Conservation (phyloP, 2,888 invertebrate species). For the Operophtera brumata region DNA sequence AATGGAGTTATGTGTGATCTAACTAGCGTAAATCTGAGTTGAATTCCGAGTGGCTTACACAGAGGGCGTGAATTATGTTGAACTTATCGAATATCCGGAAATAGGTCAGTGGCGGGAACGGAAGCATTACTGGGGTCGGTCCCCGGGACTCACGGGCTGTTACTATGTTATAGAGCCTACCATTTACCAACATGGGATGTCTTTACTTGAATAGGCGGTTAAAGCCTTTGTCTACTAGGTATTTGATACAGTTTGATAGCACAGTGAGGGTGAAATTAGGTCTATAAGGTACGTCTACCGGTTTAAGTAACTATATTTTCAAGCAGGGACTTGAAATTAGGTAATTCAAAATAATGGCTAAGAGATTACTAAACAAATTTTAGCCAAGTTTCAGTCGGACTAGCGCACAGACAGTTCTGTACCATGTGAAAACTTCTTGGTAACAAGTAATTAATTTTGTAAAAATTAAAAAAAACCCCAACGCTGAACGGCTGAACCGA, state of each 20-base stretch:
- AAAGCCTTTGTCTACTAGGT: neutral
- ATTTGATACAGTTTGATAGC: neutral
- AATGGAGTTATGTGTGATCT: slow-evolving; percentile 3
- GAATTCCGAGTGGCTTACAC: slow-evolving; percentile 1
- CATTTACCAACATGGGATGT: slow-evolving; percentile 3
- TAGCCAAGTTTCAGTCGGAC: too few relatives aligned
- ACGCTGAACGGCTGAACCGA: too few relatives aligned
- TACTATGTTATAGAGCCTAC: neutral
- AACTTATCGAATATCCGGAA: slow-evolving; percentile 15
- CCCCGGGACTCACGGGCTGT: slow-evolving; percentile 1
- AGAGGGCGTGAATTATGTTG: slow-evolving; percentile 4
- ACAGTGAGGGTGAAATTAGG: neutral
- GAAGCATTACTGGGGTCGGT: slow-evolving; percentile 1
- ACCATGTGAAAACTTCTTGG: too few relatives aligned
- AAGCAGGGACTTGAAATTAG: neutral
- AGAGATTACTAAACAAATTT: neutral
- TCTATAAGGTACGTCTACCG: too few relatives aligned
- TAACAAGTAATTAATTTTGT: too few relatives aligned
- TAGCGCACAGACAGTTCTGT: too few relatives aligned
- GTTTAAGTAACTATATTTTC: too few relatives aligned
- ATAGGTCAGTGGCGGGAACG: slow-evolving; percentile 14
- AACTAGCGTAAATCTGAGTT: neutral
- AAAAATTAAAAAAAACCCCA: too few relatives aligned
- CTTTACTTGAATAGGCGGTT: neutral
- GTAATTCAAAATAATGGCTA: neutral